Evolutionary conservation across 2,113 vertebrate genomes (phyloP), one percentile per base, ranked within the genome.

Genomic region (Callipepla squamata): DNA sequence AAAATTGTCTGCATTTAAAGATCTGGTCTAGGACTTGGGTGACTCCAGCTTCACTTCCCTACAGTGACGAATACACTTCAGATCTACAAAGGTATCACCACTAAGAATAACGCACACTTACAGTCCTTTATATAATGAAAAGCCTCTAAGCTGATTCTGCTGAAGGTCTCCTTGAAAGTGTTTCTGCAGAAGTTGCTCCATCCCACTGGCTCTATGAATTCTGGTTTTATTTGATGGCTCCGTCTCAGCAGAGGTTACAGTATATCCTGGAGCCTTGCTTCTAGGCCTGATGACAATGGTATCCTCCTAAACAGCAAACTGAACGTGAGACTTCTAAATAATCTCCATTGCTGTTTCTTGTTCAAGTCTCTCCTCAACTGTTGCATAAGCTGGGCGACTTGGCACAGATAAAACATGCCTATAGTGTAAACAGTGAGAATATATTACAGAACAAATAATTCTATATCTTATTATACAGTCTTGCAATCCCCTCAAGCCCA

Each of bases 371-470:
- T 86, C 51, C 78, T 72, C 15, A 77, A 21, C 26, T 53, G 2
- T 11, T 9, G 1, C 17, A 26, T 32, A 45, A 70, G 40, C 2
- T 30, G 6, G 2, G 3, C 2, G 4, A 34, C 42, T 53, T 63
- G 36, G 18, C 22, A 25, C 6, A 73, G 32, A 13, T 25, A 7
- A 13, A 30, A 6, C 9, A 47, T 13, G 57, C 55, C 32, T 74
- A 63, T 61, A 51, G 9, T 16, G 11, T 57, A 61, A 87, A 68
- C 8, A 59, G 9, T 22, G 13, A 61, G 5, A 25, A 47, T 28
- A 13, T 3, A 79, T 87, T 72, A 80, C 28, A 34, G 2, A 2
- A 18, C 7, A 70, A 48, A 58, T 58, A 74, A 44, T n/a, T 47
- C 55, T 8, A 30, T 20, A 13, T 26, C 18, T 69, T 66, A 38